Percentiles rank a stretch among this genome's conserved stretches.
Evolutionary conservation across 2,113 vertebrate genomes (phyloP).

Genomic region (Indri indri): DNA sequence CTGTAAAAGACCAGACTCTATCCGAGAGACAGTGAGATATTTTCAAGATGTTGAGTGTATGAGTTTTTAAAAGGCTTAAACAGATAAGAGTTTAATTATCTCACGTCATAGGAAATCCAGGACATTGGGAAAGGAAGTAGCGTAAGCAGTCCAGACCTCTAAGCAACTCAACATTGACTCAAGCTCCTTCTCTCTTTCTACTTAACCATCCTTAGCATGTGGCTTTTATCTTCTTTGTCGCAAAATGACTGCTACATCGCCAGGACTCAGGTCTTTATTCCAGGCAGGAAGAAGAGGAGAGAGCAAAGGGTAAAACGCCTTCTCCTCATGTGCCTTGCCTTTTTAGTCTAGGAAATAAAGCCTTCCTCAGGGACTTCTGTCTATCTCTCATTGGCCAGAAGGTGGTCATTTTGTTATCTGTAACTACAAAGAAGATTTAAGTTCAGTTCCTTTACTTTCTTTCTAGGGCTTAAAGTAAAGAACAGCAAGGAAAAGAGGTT

Average conservation of each 20-base stretch:
- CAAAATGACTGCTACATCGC: neutral
- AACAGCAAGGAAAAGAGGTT: neutral
- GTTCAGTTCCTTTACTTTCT: neutral
- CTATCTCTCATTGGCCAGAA: neutral
- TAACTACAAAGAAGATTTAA: neutral
- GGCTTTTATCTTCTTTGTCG: neutral
- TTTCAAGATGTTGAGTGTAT: neutral
- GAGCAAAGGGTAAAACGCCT: neutral
- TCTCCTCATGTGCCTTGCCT: neutral
- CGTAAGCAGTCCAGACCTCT: neutral
- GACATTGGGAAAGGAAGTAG: neutral
- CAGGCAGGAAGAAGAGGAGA: neutral
- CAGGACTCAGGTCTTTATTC: neutral
- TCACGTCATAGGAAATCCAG: neutral
- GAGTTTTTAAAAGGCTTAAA: neutral
- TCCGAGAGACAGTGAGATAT: neutral
- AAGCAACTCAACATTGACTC: neutral
- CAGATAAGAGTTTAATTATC: neutral
- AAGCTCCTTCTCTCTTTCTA: neutral
- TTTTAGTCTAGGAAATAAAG: constrained; percentile 19
- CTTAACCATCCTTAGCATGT: neutral
- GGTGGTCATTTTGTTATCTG: neutral
- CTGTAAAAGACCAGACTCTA: neutral
- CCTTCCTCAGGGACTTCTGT: neutral
- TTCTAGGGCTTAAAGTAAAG: neutral